These are phyloP conservation scores for Oxyscelio sp. DNA, from an alignment of 2,888 invertebrate species.

Conservation along the genomic window DNA sequence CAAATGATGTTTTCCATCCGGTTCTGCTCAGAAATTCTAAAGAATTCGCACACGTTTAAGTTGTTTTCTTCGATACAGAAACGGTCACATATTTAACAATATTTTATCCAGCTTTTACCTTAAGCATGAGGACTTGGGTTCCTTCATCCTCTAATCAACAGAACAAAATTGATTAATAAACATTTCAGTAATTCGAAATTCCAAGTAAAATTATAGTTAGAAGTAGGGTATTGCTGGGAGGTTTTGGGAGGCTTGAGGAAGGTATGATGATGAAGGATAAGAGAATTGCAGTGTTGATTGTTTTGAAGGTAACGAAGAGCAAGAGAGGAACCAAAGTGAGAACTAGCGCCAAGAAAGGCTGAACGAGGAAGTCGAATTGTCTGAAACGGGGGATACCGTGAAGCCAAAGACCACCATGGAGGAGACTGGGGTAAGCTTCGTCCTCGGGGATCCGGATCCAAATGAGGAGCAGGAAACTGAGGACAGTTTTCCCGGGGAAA, in stretches of 20 bases:
- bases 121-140: too few species aligned
- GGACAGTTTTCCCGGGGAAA: slow-evolving; percentile 85
- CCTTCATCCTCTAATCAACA: too few species aligned
- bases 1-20: too few species aligned
- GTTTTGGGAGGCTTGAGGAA: slow-evolving; percentile 5
- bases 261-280: slow-evolving; percentile 29
- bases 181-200: too few species aligned
- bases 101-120: too few species aligned
- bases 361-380: slow-evolving; percentile 36
- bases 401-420: slow-evolving; percentile 78
- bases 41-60: too few species aligned
- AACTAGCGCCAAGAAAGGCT: slow-evolving; percentile 25
- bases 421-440: slow-evolving; percentile 86
- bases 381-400: slow-evolving; percentile 36
- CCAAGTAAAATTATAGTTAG: too few species aligned
- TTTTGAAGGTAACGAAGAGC: slow-evolving; percentile 87
- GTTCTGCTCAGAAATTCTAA: too few species aligned
- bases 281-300: slow-evolving; percentile 63
- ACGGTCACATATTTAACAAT: too few species aligned
- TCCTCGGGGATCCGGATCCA: slow-evolving; percentile 85
- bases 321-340: slow-evolving; percentile 77
- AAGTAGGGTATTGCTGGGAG: too few species aligned
- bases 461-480: slow-evolving; percentile 84
- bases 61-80: too few species aligned
- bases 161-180: too few species aligned